These are phyloP conservation scores for Macrocentrus cingulum DNA, from an alignment of 1,140 invertebrate species.

Conservation along the genomic window DNA sequence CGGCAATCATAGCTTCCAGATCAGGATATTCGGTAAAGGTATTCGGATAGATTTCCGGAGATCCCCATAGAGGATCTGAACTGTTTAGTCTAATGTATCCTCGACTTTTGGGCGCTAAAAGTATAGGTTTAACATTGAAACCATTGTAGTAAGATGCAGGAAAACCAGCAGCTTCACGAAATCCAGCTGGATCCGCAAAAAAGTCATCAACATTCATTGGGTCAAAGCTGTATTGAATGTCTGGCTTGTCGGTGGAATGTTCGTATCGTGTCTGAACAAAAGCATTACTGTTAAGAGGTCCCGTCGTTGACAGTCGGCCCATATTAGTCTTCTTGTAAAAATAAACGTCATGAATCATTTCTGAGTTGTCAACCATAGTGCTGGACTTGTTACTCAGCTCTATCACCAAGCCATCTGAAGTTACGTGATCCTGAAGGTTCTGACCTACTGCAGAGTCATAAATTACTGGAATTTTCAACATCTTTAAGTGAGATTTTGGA, in stretches of 20 bases:
- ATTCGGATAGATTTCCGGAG: slow-evolving; percentile 66
- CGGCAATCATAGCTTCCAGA: slow-evolving; percentile 50
- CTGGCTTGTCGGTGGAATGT: slow-evolving; percentile 53
- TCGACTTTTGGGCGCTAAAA: slow-evolving; percentile 60
- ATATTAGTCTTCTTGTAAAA: slow-evolving; percentile 46
- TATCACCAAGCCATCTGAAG: slow-evolving; percentile 58
- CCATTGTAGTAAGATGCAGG: slow-evolving; percentile 52
- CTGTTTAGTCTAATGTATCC: slow-evolving; percentile 59
- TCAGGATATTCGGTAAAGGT: slow-evolving; percentile 59
- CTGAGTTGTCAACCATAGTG: slow-evolving; percentile 54
- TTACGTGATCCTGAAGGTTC: slow-evolving; percentile 83
- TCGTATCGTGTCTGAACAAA: slow-evolving; percentile 48
- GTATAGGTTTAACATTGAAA: slow-evolving; percentile 49
- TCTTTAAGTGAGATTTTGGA: slow-evolving; percentile 73
- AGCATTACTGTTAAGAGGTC: slow-evolving; percentile 40
- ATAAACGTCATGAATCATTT: slow-evolving; percentile 59
- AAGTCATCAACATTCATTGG: slow-evolving; percentile 46
- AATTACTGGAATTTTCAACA: slow-evolving; percentile 74
- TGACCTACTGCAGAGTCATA: slow-evolving; percentile 77
- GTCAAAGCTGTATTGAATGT: slow-evolving; percentile 69
- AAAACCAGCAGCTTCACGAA: slow-evolving; percentile 33
- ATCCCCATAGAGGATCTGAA: slow-evolving; percentile 60
- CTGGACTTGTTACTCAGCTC: neutral
- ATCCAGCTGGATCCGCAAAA: slow-evolving; percentile 43
- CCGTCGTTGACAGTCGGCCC: slow-evolving; percentile 50